Percentiles rank a stretch among this genome's conserved stretches.
These are phyloP conservation scores for Sericinus montela DNA, from an alignment of 2,888 invertebrate genomes.

Conservation along the genomic window DNA sequence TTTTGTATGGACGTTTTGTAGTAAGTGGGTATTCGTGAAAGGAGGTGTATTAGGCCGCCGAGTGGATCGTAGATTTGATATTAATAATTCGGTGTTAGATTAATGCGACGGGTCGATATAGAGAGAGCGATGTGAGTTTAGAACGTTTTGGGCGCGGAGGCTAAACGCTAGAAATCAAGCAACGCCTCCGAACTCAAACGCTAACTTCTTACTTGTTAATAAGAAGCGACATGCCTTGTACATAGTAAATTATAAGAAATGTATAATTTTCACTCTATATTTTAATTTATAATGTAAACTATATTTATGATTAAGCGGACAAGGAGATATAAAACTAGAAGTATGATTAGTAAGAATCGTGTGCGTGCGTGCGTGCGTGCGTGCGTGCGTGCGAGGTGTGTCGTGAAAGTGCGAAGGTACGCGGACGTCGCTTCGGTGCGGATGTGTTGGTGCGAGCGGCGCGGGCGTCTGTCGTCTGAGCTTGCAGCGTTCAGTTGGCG, in stretches of 20 bases:
- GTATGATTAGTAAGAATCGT: constrained; percentile 39
- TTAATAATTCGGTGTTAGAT: constrained; percentile 3
- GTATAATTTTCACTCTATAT: constrained; percentile 74
- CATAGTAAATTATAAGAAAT: constrained; percentile 68
- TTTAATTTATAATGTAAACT: constrained; percentile 76
- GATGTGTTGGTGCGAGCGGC: no score
- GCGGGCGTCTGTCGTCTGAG: constrained; percentile 54
- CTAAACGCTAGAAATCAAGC: not conserved
- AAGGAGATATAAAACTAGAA: constrained; percentile 47
- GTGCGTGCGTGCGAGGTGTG: constrained; percentile 37
- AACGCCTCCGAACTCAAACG: constrained; percentile 26
- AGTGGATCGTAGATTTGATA: constrained; percentile 1
- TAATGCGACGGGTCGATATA: not conserved
- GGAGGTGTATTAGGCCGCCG: constrained; percentile 20
- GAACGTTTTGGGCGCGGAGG: not conserved
- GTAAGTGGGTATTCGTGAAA: constrained; percentile 29
- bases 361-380: constrained; percentile 37
- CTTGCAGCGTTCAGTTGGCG: constrained; percentile 66
- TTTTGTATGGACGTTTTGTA: constrained; percentile 73
- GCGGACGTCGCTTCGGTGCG: constrained; percentile 44
- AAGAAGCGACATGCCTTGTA: constrained; percentile 69
- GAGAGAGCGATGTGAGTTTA: not conserved
- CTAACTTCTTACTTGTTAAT: constrained; percentile 35
- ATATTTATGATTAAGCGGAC: constrained; percentile 67
- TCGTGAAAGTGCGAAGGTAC: constrained; percentile 32